These are phyloP conservation scores for Lycaon pictus DNA, from an alignment of 2,113 vertebrate genomes.

Conservation along the genomic window DNA sequence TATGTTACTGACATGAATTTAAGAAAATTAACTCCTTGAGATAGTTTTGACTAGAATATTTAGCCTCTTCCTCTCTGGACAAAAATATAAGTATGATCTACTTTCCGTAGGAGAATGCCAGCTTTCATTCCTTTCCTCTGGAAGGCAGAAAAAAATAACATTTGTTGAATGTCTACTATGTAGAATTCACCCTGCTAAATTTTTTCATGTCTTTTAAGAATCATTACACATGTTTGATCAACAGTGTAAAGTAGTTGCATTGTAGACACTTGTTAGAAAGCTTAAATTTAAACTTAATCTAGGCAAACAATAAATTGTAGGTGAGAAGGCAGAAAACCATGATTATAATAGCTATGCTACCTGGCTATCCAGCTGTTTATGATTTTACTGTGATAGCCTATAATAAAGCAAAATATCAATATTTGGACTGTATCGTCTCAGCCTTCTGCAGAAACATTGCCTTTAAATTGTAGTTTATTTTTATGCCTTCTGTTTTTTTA, in stretches of 20 bases:
- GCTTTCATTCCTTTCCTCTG: neutral
- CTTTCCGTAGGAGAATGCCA: neutral
- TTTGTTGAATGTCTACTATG: conserved; percentile 10
- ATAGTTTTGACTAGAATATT: conserved; percentile 16
- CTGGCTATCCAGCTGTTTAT: neutral
- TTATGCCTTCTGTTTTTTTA: conserved; percentile 59
- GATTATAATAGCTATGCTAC: neutral
- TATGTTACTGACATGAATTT: conserved; percentile 17
- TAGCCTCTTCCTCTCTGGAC: neutral
- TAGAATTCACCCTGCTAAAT: conserved; percentile 18
- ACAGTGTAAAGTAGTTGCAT: neutral
- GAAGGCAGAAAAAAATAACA: conserved; percentile 4
- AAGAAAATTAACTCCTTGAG: neutral
- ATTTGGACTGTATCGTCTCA: conserved; percentile 35
- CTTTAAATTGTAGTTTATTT: conserved; percentile 46
- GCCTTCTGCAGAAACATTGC: conserved; percentile 17
- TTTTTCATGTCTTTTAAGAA: conserved; percentile 22
- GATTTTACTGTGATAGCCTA: neutral
- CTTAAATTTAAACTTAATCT: conserved; percentile 48
- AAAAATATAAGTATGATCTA: neutral
- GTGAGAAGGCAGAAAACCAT: neutral
- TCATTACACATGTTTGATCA: neutral
- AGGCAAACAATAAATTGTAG: neutral
- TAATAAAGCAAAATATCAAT: neutral
- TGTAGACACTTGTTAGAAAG: neutral